Evolutionary conservation across 2,113 vertebrate species (phyloP).

Genomic region (Eupsittula cactorum): DNA sequence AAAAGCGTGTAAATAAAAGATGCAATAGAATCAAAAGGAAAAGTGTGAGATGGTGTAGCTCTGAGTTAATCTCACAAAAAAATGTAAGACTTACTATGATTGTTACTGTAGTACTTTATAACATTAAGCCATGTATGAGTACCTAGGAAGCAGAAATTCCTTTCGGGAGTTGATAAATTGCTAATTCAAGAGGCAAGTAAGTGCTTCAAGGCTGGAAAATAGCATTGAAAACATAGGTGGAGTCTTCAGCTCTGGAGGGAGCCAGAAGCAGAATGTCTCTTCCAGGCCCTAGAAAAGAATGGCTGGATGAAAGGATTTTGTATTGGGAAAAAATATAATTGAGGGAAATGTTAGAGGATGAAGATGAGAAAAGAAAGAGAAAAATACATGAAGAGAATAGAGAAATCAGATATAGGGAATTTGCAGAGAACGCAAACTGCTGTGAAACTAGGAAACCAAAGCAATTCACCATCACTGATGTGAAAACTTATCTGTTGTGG

Average conservation of each 20-base stretch:
- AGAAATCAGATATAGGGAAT: background rate
- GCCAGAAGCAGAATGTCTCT: background rate
- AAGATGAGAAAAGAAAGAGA: background rate
- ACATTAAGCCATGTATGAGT: background rate
- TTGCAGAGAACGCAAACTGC: background rate
- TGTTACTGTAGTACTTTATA: background rate
- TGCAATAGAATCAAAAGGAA: background rate
- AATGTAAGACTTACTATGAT: background rate
- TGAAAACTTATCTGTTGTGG: background rate
- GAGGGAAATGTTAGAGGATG: background rate
- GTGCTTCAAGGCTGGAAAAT: background rate
- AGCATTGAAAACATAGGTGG: background rate
- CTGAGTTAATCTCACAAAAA: background rate
- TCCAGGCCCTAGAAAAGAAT: background rate
- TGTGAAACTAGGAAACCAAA: background rate
- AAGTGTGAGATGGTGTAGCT: background rate
- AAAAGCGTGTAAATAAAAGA: background rate
- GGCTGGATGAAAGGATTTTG: background rate
- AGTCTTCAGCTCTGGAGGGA: background rate
- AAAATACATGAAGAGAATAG: background rate
- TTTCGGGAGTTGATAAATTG: background rate
- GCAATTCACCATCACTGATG: background rate
- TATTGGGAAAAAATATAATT: background rate
- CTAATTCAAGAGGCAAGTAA: background rate
- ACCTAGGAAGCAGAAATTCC: background rate